A percentile compares a stretch with the other conserved stretches of the same genome.
Conservation (phyloP, 2,113 vertebrate species). For the Glaucidium brasilianum region DNA sequence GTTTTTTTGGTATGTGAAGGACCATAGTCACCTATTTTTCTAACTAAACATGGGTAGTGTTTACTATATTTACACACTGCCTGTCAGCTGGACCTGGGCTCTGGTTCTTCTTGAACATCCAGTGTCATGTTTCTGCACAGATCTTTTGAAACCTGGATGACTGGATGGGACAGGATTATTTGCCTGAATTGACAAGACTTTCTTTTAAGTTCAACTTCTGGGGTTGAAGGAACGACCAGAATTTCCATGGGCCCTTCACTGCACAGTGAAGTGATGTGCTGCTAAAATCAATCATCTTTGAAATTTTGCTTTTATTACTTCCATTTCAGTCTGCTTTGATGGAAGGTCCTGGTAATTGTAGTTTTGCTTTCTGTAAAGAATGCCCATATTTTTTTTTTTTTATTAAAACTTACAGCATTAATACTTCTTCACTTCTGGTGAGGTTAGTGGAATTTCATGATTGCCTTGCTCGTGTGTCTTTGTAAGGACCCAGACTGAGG, state of each 20-base stretch:
- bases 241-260: not conserved
- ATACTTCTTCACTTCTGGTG: not conserved
- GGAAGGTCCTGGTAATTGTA: not conserved
- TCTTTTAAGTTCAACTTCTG: not conserved
- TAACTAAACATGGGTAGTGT: not conserved
- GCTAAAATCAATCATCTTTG: not conserved
- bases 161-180: not conserved
- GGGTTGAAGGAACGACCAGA: not conserved
- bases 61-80: not conserved
- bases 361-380: not conserved
- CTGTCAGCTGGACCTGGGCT: not conserved
- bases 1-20: not conserved
- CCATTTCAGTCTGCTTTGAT: not conserved
- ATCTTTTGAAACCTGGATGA: not conserved
- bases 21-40: not conserved
- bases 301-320: not conserved
- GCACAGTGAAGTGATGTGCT: not conserved
- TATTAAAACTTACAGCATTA: not conserved
- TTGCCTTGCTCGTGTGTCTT: not conserved
- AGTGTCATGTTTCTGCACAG: not conserved
- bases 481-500: not conserved
- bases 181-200: not conserved
- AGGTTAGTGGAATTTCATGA: not conserved
- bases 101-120: not conserved
- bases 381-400: not conserved